Conservation (phyloP, 2,797 vertebrate species). For the Gymnothorax javanicus region DNA sequence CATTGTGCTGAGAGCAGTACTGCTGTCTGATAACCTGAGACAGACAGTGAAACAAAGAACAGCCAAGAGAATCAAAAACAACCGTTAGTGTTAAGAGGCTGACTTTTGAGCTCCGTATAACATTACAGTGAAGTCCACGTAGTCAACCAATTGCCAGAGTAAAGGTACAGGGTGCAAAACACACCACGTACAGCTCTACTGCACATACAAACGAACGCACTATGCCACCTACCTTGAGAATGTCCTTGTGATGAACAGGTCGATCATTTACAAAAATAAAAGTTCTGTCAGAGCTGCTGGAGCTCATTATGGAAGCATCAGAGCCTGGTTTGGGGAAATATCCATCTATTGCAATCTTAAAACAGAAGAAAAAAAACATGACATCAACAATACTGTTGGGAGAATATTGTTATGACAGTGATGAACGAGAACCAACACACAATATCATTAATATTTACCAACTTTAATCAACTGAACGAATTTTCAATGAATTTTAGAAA, state of each 20-base stretch:
- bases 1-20: slow-evolving; percentile 73
- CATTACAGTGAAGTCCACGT: neutral
- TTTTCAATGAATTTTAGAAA: too few relatives aligned
- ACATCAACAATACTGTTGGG: neutral
- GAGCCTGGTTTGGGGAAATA: slow-evolving; percentile 86
- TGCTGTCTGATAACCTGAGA: slow-evolving; percentile 84
- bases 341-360: slow-evolving; percentile 84
- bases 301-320: slow-evolving; percentile 78
- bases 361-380: slow-evolving; percentile 42
- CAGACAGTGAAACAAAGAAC: slow-evolving; percentile 48
- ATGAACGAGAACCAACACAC: neutral
- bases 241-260: slow-evolving; percentile 87
- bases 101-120: neutral
- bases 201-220: neutral
- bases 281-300: slow-evolving; percentile 82
- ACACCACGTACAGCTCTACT: neutral
- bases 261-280: slow-evolving; percentile 89
- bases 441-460: neutral
- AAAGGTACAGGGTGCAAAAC: neutral
- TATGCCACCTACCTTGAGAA: slow-evolving; percentile 83
- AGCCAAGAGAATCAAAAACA: slow-evolving; percentile 6
- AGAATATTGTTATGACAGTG: neutral
- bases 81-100: neutral
- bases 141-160: neutral
- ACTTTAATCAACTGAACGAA: neutral